Evolutionary conservation across 2,888 invertebrate genomes (phyloP).

Genomic region (Sepioteuthis lessoniana): DNA sequence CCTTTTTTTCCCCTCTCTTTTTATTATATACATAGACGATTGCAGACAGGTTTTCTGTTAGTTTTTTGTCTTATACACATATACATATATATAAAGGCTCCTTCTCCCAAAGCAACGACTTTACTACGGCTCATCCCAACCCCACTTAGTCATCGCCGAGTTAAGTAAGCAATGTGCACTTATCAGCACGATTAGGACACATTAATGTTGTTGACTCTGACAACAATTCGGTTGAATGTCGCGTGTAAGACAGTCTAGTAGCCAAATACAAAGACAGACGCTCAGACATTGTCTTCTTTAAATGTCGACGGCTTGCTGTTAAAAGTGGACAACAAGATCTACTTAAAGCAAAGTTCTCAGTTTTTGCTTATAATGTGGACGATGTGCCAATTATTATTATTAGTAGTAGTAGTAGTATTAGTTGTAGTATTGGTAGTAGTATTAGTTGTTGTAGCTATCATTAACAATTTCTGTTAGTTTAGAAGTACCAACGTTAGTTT

Average conservation of each 20-base stretch:
- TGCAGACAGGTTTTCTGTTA: no score
- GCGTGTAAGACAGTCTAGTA: neutral
- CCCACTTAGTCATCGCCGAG: neutral
- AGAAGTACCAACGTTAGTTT: no score
- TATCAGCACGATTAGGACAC: neutral
- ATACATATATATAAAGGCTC: neutral
- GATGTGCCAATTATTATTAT: no score
- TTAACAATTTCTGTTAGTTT: no score
- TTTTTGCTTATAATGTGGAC: no score
- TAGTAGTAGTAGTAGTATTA: no score
- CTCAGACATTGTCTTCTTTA: neutral
- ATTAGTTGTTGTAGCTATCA: no score
- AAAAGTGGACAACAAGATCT: neutral
- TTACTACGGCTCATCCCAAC: neutral
- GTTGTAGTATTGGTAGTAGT: no score
- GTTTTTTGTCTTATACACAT: neutral
- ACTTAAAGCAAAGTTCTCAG: neutral
- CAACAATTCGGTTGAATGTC: neutral
- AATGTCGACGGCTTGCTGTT: neutral
- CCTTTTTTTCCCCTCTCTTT: no score
- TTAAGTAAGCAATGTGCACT: neutral
- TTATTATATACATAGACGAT: no score
- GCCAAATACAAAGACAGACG: neutral
- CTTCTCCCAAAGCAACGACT: neutral
- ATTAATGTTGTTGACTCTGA: slow-evolving; percentile 16